Conservation (phyloP, 2,888 invertebrate genomes). For the Heliconius ismenius region DNA sequence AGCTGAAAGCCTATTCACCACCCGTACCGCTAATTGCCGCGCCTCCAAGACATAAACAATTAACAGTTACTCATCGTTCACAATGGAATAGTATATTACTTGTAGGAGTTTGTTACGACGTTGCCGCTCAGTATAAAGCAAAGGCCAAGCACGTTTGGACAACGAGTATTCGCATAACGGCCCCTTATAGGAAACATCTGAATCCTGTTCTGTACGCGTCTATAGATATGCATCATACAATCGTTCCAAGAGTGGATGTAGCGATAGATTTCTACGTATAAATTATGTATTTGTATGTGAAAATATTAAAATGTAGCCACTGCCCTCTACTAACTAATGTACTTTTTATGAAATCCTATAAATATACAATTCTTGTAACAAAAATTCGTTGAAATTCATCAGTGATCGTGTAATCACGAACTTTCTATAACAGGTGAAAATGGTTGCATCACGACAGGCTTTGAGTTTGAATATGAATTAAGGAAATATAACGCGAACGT, state of each 20-base stretch:
- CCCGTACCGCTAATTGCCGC: conserved; percentile 77
- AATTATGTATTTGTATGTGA: not conserved
- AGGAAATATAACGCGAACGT: conserved; percentile 15
- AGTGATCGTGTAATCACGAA: conserved; percentile 34
- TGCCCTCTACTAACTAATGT: too few species aligned
- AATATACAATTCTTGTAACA: conserved; percentile 21
- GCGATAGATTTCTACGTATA: not conserved
- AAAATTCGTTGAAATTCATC: conserved; percentile 35
- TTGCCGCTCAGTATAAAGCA: conserved; percentile 25
- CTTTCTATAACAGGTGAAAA: conserved; percentile 28
- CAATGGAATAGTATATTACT: conserved; percentile 63
- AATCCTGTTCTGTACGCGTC: conserved; percentile 15
- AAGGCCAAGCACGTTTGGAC: conserved; percentile 17
- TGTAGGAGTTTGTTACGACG: conserved; percentile 56
- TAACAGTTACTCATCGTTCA: conserved; percentile 66
- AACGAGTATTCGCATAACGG: conserved; percentile 22
- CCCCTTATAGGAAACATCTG: conserved; percentile 25
- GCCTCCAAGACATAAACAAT: conserved; percentile 61
- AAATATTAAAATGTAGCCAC: not conserved
- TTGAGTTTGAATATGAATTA: conserved; percentile 33
- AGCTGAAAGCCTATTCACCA: conserved; percentile 72
- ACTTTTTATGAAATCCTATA: not conserved
- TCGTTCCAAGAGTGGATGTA: conserved; percentile 5
- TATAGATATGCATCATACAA: conserved; percentile 17
- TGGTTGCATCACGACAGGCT: conserved; percentile 35